These are phyloP conservation scores for Penaeus vannamei DNA, from an alignment of 1,140 invertebrate genomes.

Conservation along the genomic window DNA sequence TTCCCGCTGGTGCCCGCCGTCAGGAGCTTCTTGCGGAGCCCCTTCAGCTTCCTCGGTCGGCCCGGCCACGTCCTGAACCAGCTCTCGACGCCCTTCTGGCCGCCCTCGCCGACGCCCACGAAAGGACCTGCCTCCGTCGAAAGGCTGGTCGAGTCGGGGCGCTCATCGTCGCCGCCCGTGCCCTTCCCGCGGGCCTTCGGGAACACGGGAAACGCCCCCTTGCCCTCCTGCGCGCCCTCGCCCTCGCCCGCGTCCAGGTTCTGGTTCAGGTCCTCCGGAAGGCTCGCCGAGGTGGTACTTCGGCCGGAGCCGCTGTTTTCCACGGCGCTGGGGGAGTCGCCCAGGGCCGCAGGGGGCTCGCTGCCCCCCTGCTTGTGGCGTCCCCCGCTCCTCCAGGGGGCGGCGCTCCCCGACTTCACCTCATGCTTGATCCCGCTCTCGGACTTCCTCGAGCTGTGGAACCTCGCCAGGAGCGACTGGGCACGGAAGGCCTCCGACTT, in stretches of 20 bases:
- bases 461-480: slow-evolving; percentile 49
- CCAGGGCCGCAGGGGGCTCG: background rate
- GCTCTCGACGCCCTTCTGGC: slow-evolving; percentile 34
- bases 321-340: background rate
- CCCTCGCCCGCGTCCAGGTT: background rate
- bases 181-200: too few relatives aligned
- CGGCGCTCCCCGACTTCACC: slow-evolving; percentile 28
- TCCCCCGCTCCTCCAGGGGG: slow-evolving; percentile 44
- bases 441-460: slow-evolving; percentile 59
- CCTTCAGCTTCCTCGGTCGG: slow-evolving; percentile 48
- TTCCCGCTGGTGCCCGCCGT: slow-evolving; percentile 32
- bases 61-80: slow-evolving; percentile 56
- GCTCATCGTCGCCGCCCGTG: too few relatives aligned
- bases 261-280: slow-evolving; percentile 57
- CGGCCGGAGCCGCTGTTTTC: background rate
- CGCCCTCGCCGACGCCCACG: slow-evolving; percentile 13
- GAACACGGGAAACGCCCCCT: too few relatives aligned
- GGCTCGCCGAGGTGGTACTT: slow-evolving; percentile 54
- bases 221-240: background rate
- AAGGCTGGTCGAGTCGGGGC: too few relatives aligned
- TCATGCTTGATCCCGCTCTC: slow-evolving; percentile 58
- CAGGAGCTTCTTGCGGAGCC: slow-evolving; percentile 47
- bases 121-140: background rate
- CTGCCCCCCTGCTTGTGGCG: slow-evolving; percentile 22
- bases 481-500: slow-evolving; percentile 55